Evolutionary conservation across 2,113 vertebrate genomes (phyloP), one percentile per base, ranked within the genome.

Genomic region (Bombycilla garrulus): DNA sequence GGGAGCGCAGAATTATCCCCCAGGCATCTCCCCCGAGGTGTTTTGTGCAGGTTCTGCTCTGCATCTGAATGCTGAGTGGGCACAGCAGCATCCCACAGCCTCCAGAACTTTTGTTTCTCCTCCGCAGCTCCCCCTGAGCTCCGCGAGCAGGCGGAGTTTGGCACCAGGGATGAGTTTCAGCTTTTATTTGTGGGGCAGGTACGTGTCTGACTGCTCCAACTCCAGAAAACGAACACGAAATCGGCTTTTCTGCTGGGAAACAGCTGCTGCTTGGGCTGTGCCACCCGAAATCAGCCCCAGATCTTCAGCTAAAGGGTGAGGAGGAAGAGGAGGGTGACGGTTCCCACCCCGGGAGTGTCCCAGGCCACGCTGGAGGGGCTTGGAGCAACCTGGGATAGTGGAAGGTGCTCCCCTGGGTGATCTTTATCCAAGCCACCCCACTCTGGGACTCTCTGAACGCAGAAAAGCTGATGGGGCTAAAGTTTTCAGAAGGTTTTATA

Each of bases 81-180:
- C 87, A 80, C 87, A 31, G 93, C 2, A 66, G 62, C 92, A 90
- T 79, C 91, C 92, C 79, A 58, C 93, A 12, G 89, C 48, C 87
- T 54, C 60, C 86, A 65, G n/a, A 58, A 24, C n/a, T 72, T 47
- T n/a, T 40, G 54, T 44, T 85, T 70, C 85, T 92, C 14, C 0
- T 88, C 65, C 81, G 84, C 78, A 85, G 5, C 66, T 48, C 53
- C 56, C 50, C 1, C 38, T 2, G 65, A 57, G 77, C 58, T 71
- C 44, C 77, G 25, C 20, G 35, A 86, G 5, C 36, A 3, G 35
- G 6, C 36, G 2, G 35, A 2, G 42, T 61, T 80, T 25, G 89
- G 70, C 66, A 5, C 54, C 0, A 14, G 65, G 45, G 73, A 21
- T 83, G 14, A 40, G 40, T 28, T 73, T 22, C 14, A 14, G 11